Conservation (phyloP, 2,797 vertebrate genomes). For the Novumbra hubbsi region DNA sequence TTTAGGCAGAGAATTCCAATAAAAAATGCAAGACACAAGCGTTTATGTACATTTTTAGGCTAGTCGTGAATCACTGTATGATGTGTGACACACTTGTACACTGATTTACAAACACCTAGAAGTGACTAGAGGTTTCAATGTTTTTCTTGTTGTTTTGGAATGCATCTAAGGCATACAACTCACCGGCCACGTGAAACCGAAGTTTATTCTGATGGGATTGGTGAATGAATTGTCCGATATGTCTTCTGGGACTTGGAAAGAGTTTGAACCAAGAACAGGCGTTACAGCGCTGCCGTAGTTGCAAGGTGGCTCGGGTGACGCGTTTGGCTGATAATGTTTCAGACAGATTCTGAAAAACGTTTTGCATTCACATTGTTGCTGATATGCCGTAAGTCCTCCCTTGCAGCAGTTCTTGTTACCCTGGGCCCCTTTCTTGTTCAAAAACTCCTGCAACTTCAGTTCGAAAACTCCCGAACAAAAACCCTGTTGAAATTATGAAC, state of each 20-base stretch:
- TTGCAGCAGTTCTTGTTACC: constrained; percentile 91
- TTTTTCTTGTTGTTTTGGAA: not conserved
- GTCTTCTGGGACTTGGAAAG: constrained; percentile 90
- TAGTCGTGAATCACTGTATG: not conserved
- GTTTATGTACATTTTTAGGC: not conserved
- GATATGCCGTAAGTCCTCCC: constrained; percentile 70
- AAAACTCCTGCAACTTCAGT: constrained; percentile 94
- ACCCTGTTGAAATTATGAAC: constrained; percentile 71
- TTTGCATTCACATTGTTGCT: constrained; percentile 90
- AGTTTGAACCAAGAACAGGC: constrained; percentile 89
- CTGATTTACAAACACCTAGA: constrained; percentile 46
- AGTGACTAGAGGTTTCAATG: constrained; percentile 25
- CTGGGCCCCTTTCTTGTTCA: constrained; percentile 90
- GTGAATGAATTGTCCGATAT: constrained; percentile 84
- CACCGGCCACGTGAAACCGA: constrained; percentile 98
- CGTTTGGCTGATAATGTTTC: constrained; percentile 95
- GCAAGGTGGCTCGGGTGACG: constrained; percentile 93
- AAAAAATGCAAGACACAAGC: constrained; percentile 18
- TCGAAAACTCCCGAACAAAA: constrained; percentile 92
- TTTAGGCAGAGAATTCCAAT: constrained; percentile 31
- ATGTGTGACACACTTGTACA: constrained; percentile 39
- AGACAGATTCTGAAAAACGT: constrained; percentile 97
- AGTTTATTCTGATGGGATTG: constrained; percentile 90
- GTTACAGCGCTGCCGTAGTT: constrained; percentile 91
- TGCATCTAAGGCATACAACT: constrained; percentile 53